Evolutionary conservation across 2,888 invertebrate genomes (phyloP).

Genomic region (Leptinotarsa peninsularis): DNA sequence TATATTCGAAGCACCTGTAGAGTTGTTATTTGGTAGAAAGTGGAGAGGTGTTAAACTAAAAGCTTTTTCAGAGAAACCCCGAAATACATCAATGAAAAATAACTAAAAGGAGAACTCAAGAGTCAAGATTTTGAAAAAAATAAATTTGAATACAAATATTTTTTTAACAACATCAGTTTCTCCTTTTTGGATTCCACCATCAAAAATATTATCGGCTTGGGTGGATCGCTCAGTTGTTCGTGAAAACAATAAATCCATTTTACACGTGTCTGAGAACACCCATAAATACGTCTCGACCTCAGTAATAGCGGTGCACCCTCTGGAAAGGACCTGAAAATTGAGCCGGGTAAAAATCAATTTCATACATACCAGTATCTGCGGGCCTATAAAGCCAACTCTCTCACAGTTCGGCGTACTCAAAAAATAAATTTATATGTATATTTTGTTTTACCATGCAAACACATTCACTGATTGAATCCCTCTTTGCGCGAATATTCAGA

Average conservation of each 20-base stretch:
- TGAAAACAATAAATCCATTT: background rate
- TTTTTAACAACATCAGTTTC: too few relatives aligned
- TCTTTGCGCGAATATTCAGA: conserved; percentile 28
- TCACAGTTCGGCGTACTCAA: conserved; percentile 41
- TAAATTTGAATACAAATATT: too few relatives aligned
- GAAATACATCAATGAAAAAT: too few relatives aligned
- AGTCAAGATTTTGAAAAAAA: too few relatives aligned
- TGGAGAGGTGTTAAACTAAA: too few relatives aligned
- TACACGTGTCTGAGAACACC: background rate
- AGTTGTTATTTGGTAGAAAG: too few relatives aligned
- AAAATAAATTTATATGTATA: conserved; percentile 54
- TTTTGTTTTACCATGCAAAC: conserved; percentile 52
- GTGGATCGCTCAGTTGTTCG: too few relatives aligned
- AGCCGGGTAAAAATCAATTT: background rate
- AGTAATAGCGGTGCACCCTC: background rate
- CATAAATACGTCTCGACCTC: background rate
- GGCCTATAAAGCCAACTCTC: conserved; percentile 23
- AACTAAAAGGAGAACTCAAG: too few relatives aligned
- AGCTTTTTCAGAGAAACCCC: too few relatives aligned
- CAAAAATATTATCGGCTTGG: too few relatives aligned
- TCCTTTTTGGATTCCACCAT: too few relatives aligned
- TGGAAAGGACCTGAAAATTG: background rate
- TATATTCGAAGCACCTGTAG: too few relatives aligned
- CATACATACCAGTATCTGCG: background rate
- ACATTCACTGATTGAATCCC: conserved; percentile 53